phyloP scores from a whole-genome alignment of 2,113 vertebrate genomes.

The Chitala chitala region DNA sequence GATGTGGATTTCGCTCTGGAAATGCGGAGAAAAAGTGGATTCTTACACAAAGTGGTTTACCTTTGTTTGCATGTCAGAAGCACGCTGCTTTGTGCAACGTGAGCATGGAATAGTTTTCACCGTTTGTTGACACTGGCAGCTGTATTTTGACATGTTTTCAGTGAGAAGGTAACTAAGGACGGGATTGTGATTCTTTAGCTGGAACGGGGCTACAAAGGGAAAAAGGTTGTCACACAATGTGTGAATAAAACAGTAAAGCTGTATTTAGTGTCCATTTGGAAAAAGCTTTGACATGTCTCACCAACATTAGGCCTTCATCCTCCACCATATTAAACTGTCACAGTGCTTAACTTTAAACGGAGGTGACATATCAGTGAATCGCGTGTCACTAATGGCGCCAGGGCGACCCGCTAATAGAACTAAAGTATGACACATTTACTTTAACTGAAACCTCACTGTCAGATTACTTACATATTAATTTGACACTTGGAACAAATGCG shows the following conservation, averaged over 20 bases:
- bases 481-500: slow-evolving; percentile 62
- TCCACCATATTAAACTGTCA: slow-evolving; percentile 65
- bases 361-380: slow-evolving; percentile 60
- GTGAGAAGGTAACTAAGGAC: no score
- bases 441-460: slow-evolving; percentile 66
- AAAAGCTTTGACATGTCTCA: slow-evolving; percentile 49
- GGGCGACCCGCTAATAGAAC: slow-evolving; percentile 66
- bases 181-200: background rate
- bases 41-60: background rate
- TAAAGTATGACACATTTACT: slow-evolving; percentile 60
- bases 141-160: background rate
- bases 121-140: background rate
- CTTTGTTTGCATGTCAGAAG: background rate
- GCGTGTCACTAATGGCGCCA: slow-evolving; percentile 60
- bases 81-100: background rate
- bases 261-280: slow-evolving; percentile 62
- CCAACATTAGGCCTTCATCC: slow-evolving; percentile 57
- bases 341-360: slow-evolving; percentile 60
- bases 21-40: background rate
- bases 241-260: slow-evolving; percentile 39
- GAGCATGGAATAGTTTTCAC: background rate
- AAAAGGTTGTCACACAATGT: slow-evolving; percentile 26
- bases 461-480: slow-evolving; percentile 61
- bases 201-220: slow-evolving; percentile 6
- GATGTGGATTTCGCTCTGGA: background rate